Conservation (phyloP, 1,140 invertebrate genomes). For the Calliphora vicina region DNA sequence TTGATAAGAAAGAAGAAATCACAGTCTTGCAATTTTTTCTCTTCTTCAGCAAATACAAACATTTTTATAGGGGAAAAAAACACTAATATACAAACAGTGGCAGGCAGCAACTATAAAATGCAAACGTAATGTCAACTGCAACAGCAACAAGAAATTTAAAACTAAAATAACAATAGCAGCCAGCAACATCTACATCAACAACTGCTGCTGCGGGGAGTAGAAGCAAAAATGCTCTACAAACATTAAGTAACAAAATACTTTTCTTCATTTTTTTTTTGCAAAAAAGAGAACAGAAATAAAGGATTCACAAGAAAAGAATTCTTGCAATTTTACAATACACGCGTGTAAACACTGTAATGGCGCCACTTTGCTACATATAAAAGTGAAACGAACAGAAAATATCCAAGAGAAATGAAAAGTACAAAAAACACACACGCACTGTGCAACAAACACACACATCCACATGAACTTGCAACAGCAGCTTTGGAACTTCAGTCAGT, state of each 20-base stretch:
- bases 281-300: neutral
- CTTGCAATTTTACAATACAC: slow-evolving; percentile 14
- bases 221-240: neutral
- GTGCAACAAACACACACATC: neutral
- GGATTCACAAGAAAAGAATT: slow-evolving; percentile 17
- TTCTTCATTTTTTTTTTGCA: neutral
- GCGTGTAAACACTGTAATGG: slow-evolving; percentile 28
- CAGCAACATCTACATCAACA: neutral
- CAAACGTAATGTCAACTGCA: neutral
- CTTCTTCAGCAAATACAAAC: neutral
- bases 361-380: neutral
- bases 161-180: neutral
- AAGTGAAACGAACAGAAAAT: neutral
- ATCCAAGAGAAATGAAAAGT: neutral
- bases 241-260: neutral
- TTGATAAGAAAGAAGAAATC: neutral
- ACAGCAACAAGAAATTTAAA: neutral
- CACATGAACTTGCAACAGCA: neutral
- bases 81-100: no score
- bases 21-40: neutral
- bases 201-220: neutral
- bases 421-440: neutral
- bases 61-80: neutral
- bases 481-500: neutral
- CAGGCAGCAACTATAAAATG: neutral